Conservation (phyloP, 2,888 invertebrate genomes). For the Euzophera pinguis region DNA sequence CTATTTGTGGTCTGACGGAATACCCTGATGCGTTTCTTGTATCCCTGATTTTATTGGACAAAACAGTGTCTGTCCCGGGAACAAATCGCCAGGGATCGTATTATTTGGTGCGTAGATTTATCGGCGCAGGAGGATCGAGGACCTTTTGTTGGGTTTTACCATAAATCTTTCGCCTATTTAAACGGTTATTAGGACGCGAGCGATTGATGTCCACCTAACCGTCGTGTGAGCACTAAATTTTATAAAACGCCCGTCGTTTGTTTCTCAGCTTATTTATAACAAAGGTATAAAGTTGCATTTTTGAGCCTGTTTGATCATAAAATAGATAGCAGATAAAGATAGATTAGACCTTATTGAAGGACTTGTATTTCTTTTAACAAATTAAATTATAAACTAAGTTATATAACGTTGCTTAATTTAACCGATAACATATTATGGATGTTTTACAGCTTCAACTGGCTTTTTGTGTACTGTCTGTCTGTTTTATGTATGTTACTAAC, state of each 20-base stretch:
- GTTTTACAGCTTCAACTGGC: too few species aligned
- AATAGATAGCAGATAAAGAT: too few species aligned
- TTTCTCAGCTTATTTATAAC: not conserved
- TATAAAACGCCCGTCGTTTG: slow-evolving; percentile 19
- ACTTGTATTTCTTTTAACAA: too few species aligned
- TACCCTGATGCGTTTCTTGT: slow-evolving; percentile 22
- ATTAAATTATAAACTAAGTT: too few species aligned
- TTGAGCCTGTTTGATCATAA: too few species aligned
- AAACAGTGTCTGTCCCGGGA: slow-evolving; percentile 66
- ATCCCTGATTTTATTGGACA: slow-evolving; percentile 63
- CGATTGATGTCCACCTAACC: slow-evolving; percentile 62
- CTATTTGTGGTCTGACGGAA: slow-evolving; percentile 20
- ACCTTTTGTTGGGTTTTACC: slow-evolving; percentile 71
- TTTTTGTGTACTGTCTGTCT: too few species aligned
- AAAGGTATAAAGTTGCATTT: too few species aligned
- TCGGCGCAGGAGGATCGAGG: slow-evolving; percentile 62
- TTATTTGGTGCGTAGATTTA: slow-evolving; percentile 76
- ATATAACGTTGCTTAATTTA: too few species aligned
- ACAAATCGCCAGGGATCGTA: slow-evolving; percentile 72
- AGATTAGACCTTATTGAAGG: too few species aligned
- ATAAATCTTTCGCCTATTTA: slow-evolving; percentile 74
- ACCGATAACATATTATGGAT: too few species aligned
- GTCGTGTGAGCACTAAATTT: slow-evolving; percentile 41
- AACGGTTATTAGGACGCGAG: slow-evolving; percentile 72
- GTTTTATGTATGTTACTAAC: too few species aligned